Percentiles rank a stretch among this genome's conserved stretches.
phyloP scores from a whole-genome alignment of 2,888 invertebrate genomes.

The Drosophila neutralis region DNA sequence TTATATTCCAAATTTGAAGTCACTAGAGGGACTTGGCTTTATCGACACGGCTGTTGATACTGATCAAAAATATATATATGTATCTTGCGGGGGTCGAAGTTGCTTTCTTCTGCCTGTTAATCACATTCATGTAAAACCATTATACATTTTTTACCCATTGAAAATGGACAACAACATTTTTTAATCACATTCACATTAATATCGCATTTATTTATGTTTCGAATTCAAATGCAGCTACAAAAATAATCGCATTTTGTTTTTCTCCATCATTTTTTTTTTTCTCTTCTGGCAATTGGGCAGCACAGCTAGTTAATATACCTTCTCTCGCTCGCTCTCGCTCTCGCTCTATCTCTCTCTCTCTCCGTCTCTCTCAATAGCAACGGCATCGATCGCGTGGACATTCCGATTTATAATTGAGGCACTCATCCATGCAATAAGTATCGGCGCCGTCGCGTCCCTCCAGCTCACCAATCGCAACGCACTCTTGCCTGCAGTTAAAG shows the following conservation, averaged over 20 bases:
- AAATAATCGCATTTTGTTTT: slow-evolving; percentile 12
- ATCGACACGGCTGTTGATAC: too few relatives aligned
- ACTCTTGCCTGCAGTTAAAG: slow-evolving; percentile 88
- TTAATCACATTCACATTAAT: slow-evolving; percentile 31
- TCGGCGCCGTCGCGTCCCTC: slow-evolving; percentile 91
- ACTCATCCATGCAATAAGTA: slow-evolving; percentile 94
- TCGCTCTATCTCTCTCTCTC: slow-evolving; percentile 7
- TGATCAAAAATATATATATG: too few relatives aligned
- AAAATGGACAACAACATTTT: background rate
- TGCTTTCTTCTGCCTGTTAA: background rate
- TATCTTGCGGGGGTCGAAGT: too few relatives aligned
- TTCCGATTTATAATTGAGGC: slow-evolving; percentile 90
- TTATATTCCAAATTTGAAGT: too few relatives aligned
- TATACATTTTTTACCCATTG: background rate
- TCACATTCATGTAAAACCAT: too few relatives aligned
- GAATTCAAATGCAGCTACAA: slow-evolving; percentile 40
- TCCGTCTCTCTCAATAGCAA: slow-evolving; percentile 85
- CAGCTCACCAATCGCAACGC: slow-evolving; percentile 92
- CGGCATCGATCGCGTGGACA: slow-evolving; percentile 91
- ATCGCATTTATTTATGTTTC: slow-evolving; percentile 10
- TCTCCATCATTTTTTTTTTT: slow-evolving; percentile 8
- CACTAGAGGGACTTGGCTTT: too few relatives aligned
- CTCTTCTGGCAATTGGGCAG: slow-evolving; percentile 70
- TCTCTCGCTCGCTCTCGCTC: slow-evolving; percentile 18
- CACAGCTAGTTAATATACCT: slow-evolving; percentile 61